Evolutionary conservation across 2,888 invertebrate genomes (phyloP).

Genomic region (Epinotia ramella): DNA sequence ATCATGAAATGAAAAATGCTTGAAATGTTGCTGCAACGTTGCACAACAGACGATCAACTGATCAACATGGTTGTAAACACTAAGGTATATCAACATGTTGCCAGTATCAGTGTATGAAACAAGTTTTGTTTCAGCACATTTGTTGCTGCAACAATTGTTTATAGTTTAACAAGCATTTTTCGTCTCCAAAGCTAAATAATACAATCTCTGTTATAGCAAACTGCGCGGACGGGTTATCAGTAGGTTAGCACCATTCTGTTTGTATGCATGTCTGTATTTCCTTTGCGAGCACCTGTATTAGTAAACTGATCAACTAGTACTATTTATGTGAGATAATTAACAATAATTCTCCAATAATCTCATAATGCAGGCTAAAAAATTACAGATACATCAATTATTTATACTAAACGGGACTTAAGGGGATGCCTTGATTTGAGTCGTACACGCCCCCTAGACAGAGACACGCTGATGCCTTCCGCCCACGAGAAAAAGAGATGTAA

Average conservation of each 20-base stretch:
- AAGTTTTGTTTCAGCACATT: not conserved
- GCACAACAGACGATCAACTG: not conserved
- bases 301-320: slow-evolving; percentile 9
- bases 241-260: slow-evolving; percentile 87
- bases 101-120: not conserved
- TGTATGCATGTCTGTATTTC: slow-evolving; percentile 51
- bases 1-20: slow-evolving; percentile 31
- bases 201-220: slow-evolving; percentile 87
- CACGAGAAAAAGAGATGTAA: too few species aligned
- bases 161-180: slow-evolving; percentile 34
- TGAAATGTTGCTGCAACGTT: not conserved
- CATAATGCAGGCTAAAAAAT: not conserved
- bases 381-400: too few species aligned
- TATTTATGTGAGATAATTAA: not conserved
- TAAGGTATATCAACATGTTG: too few species aligned
- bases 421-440: too few species aligned
- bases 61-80: too few species aligned
- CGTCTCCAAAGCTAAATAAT: slow-evolving; percentile 53
- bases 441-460: too few species aligned
- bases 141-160: not conserved
- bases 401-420: too few species aligned
- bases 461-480: too few species aligned
- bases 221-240: slow-evolving; percentile 92
- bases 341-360: not conserved
- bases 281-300: slow-evolving; percentile 29